Evolutionary conservation across 2,113 vertebrate genomes (phyloP).

Genomic region (Ceyx melanurus): DNA sequence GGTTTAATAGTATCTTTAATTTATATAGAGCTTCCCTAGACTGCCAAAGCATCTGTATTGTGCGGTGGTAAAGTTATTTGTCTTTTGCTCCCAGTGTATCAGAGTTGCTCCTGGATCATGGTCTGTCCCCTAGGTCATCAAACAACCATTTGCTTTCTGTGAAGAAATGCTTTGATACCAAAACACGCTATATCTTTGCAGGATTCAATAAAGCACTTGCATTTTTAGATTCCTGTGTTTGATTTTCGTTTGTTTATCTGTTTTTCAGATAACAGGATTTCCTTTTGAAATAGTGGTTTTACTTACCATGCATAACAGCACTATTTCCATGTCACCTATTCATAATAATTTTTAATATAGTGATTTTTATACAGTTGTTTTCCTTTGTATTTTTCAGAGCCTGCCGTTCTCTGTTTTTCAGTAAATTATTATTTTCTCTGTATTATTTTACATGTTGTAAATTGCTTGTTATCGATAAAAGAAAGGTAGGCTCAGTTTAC

Average conservation of each 20-base stretch:
- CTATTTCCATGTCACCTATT: constrained; percentile 43
- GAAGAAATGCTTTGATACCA: not conserved
- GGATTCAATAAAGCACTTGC: not conserved
- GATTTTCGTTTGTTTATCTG: not conserved
- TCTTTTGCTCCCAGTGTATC: not conserved
- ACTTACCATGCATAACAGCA: not conserved
- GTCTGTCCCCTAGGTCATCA: not conserved
- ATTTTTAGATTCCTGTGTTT: not conserved
- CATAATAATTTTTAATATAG: constrained; percentile 65
- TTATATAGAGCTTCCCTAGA: not conserved
- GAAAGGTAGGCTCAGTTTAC: constrained; percentile 67
- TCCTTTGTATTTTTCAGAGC: constrained; percentile 52
- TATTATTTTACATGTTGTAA: constrained; percentile 71
- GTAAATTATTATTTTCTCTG: constrained; percentile 74
- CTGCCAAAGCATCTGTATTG: not conserved
- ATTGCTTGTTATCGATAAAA: constrained; percentile 73
- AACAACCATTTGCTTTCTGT: not conserved
- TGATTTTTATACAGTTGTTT: constrained; percentile 62
- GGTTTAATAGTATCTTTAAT: not conserved
- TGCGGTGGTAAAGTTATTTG: not conserved
- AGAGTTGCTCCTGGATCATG: not conserved
- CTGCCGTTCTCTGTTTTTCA: constrained; percentile 55
- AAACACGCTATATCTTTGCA: not conserved
- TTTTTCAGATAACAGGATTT: not conserved
- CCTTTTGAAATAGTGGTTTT: not conserved